Evolutionary conservation across 2,797 vertebrate species (phyloP), one percentile per base, ranked within the genome.

Genomic region (Coendou prehensilis): DNA sequence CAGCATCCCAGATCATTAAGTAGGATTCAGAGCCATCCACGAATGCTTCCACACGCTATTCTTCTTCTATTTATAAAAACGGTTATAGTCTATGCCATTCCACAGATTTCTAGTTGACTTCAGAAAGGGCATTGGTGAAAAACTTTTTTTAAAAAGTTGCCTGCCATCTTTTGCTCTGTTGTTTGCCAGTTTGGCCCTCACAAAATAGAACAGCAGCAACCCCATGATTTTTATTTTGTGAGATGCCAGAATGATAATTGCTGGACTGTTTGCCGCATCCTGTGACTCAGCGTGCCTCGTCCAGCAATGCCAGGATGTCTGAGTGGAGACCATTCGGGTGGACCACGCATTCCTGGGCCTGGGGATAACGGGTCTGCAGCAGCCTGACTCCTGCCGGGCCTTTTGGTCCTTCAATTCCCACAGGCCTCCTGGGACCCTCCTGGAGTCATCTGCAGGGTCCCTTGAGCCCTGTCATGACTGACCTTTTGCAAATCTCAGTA

Each of bases 231-330:
- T 92, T 56, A 57, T 67, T 54, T 78, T 84, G 69, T 92, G 63
- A 81, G 88, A 63, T 91, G 86, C 71, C 95, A 94, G 75, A 52
- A 89, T 83, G 87, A 73, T 93, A 95, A 95, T 89, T 95, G 79
- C 79, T 84, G 41, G 89, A 81, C 28, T 41, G 17, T 89, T 95
- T 88, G 80, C 95, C 95, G 93, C 86, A 57, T 95, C 92, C 71
- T 88, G 2, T 83, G 75, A 89, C 56, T 95, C 94, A 94, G 92
- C 14, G 26, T 52, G 87, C n/a, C n/a, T 71, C 59, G 18, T 0
- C 1, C 3, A 23, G 50, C 76, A 69, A 9, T 95, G 95, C 94
- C 79, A 89, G 69, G 14, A 64, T 47, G 75, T 84, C 85, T 86
- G 93, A 91, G 54, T 17, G n/a, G 80, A 88, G 88, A 23, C n/a